Base-by-base conservation (phyloP, 2,797 vertebrate genomes). In the Hafferia zeledoni region DNA sequence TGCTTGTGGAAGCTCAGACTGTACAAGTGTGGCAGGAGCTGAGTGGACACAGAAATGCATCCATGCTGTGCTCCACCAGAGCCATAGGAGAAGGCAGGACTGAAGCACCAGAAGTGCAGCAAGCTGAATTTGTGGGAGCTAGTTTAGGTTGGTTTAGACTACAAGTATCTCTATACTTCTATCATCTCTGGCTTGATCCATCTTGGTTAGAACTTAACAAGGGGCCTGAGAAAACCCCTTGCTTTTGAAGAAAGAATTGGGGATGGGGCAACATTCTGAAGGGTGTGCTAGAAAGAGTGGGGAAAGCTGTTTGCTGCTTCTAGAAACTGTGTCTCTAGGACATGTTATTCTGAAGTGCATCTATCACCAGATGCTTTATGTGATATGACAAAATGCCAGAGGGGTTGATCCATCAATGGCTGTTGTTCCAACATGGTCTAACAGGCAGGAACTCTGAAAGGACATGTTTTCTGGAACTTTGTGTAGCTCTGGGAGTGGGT, bases 341-440 rank as follows among this genome's bases (percentile, higher is more conserved):
- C 67, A 79, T n/a, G 46, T 93, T 92, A 81, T 39, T 91, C 63
- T 87, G 85, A 93, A 90, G 50, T 49, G 18, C 83, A 91, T 94
- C 93, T 63, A 89, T 93, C 89, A 91, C 74, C 93, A 43, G 49
- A 60, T 84, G 83, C 85, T 94, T 96, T 93, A 96, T 96, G 46
- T 47, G 83, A 80, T 80, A 64, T 83, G 96, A 96, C 95, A 96
- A 77, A 93, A 70, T 64, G 94, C 94, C 83, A 74, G 24, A 41
- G 83, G 95, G 77, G 78, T 6, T 71, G 56, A 89, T 90, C 89
- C 49, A 82, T 94, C 95, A 95, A 35, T 56, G 79, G 71, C 77
- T 79, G 56, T 86, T 76, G 85, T 57, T 72, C 59, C 87, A 94
- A 83, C 59, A 19, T 44, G 67, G 57, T 60, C 16, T 79, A 90